Conservation (phyloP, 2,113 vertebrate genomes). For the Podiceps cristatus region DNA sequence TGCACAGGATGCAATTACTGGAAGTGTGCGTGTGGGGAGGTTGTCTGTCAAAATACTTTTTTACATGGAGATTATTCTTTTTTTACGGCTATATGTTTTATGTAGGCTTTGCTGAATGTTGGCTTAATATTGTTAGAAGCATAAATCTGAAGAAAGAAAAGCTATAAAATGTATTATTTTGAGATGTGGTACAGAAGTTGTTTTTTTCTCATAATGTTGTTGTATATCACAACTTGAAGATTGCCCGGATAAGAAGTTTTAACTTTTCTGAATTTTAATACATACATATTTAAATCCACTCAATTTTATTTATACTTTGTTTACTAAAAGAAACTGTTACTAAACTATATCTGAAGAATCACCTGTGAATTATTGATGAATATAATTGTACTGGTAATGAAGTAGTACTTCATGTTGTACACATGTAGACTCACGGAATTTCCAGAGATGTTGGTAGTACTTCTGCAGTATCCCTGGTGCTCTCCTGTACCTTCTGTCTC, state of each 20-base stretch:
- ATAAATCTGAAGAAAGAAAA: neutral
- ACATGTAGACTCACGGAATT: neutral
- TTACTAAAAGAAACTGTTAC: neutral
- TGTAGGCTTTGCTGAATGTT: neutral
- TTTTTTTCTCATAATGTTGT: neutral
- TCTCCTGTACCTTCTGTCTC: neutral
- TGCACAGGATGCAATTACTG: neutral
- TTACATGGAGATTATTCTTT: neutral
- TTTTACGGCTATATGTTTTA: neutral
- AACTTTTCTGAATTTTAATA: neutral
- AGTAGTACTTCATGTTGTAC: neutral
- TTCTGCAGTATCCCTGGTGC: neutral
- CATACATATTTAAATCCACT: neutral
- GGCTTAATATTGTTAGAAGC: neutral
- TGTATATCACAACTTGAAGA: neutral
- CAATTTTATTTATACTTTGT: neutral
- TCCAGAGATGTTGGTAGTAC: neutral
- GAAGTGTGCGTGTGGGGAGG: neutral
- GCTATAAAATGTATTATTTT: neutral
- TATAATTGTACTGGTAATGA: neutral
- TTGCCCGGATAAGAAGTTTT: neutral
- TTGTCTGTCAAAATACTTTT: neutral
- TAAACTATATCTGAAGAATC: neutral
- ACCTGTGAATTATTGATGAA: neutral
- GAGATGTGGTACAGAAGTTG: neutral